A percentile compares a stretch with the other conserved stretches of the same genome.
Evolutionary conservation across 2,113 vertebrate genomes (phyloP).

Genomic region (Coptodon bakossiorum): DNA sequence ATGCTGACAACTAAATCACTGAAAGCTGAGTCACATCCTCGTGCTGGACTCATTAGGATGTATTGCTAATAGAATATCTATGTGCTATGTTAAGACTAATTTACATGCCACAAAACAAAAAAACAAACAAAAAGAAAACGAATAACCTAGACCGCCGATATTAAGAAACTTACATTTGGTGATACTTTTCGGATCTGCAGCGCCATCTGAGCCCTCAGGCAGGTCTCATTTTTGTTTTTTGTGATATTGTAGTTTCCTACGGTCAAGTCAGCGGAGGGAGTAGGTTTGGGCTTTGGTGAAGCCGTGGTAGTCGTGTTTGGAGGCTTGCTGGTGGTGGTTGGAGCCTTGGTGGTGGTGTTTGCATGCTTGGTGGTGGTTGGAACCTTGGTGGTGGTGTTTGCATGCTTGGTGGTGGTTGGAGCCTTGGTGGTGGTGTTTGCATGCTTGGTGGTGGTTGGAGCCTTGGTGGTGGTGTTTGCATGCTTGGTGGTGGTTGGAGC

Average conservation of each 20-base stretch:
- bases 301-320: not conserved
- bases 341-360: not conserved
- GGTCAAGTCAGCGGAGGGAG: not conserved
- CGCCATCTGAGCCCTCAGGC: constrained; percentile 36
- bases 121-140: accelerated
- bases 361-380: not conserved
- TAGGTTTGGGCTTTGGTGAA: accelerated
- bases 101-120: not conserved
- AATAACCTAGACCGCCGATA: not conserved
- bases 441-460: not conserved
- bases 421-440: too few relatives aligned
- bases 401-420: not conserved
- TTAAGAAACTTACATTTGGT: not conserved
- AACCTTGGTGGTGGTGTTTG: not conserved
- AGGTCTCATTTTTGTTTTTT: not conserved
- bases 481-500: not conserved
- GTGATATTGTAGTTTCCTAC: constrained; percentile 44
- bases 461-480: not conserved
- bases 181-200: constrained; percentile 49
- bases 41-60: not conserved
- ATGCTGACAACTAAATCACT: not conserved
- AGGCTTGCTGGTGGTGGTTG: not conserved
- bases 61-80: not conserved
- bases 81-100: not conserved
- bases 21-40: not conserved